Base-by-base conservation (phyloP, 2,888 invertebrate species). In the Dicranocentrus wangi region DNA sequence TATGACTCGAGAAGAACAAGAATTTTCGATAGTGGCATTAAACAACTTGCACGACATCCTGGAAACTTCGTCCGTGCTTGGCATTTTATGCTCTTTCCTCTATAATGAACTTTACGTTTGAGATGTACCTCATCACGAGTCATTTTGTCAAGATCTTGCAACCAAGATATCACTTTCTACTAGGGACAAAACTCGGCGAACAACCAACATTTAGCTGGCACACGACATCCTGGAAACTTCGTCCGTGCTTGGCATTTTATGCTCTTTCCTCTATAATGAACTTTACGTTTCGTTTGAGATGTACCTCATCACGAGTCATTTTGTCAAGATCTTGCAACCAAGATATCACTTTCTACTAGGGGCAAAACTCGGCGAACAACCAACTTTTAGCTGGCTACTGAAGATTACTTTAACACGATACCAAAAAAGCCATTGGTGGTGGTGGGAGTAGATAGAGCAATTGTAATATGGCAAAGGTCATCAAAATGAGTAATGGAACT, bases 401-500 rank as follows among this genome's bases (percentile, higher is more conserved):
- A 21, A 19, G 53, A 53, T 53, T 17, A 21, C 21, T 13, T 19
- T 21, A 21, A 17, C 19, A 17, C 19, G 53, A 53, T 53, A 53
- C n/a, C 8, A 17, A 2, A 13, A 53, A 17, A 53, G 19, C 21
- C 53, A 21, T 17, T 21, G 53, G 53, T 10, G 19, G 53, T 17
- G 39, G 39, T 39, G 19, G 17, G n/a, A 19, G 53, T 39, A 8
- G 39, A 7, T 8, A 39, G 39, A 8, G 7, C 19, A 17, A 53
- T 1, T 53, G 53, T 53, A 53, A 43, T 23, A 43, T 68, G 27
- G 17, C 51, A 51, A 51, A 68, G 51, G 28, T 51, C 68, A 68
- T 68, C 47, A 68, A 51, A 47, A 68, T 68, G 51, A 68, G 47
- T 47, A 68, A 42, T 27, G 51, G 51, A 13, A 13, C 19, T 8